Evolutionary conservation across 1,140 invertebrate species (phyloP).

Genomic region (Ips typographus): DNA sequence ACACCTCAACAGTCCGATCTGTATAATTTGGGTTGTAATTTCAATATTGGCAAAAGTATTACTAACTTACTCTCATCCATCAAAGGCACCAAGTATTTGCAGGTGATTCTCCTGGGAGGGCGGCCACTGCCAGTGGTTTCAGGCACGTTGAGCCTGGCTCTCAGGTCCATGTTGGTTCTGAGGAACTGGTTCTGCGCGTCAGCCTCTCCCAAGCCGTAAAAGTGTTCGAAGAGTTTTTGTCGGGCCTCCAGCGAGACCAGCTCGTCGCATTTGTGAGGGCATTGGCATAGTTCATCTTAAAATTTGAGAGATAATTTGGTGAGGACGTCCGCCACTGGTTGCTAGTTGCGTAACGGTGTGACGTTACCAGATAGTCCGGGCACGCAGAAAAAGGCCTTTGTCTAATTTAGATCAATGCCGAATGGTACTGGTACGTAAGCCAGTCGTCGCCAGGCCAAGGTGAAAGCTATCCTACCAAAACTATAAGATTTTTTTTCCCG

Average conservation of each 20-base stretch:
- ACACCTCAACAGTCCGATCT: conserved; percentile 52
- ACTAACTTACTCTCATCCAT: conserved; percentile 41
- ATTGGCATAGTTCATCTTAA: conserved; percentile 57
- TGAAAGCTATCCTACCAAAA: conserved; percentile 30
- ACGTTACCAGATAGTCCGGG: conserved; percentile 4
- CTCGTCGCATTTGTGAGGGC: conserved; percentile 58
- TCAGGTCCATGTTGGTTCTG: conserved; percentile 53
- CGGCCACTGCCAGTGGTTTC: conserved; percentile 47
- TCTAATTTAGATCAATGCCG: conserved; percentile 26
- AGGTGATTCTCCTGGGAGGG: conserved; percentile 53
- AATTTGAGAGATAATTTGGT: conserved; percentile 3
- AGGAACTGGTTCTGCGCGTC: conserved; percentile 54
- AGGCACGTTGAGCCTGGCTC: conserved; percentile 48
- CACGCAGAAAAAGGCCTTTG: conserved; percentile 23
- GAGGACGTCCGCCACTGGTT: neutral
- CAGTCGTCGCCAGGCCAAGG: conserved; percentile 19
- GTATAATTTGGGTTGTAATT: neutral
- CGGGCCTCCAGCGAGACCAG: conserved; percentile 53
- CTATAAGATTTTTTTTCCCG: conserved; percentile 18
- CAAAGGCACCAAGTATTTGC: conserved; percentile 55
- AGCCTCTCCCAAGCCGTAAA: conserved; percentile 54
- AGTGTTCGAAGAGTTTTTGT: conserved; percentile 54
- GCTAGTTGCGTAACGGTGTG: too few species aligned
- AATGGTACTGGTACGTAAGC: conserved; percentile 18
- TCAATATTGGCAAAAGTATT: neutral